A percentile compares a stretch with the other conserved stretches of the same genome.
Conservation (phyloP, 2,888 invertebrate species). For the Dichetophora obliterata region DNA sequence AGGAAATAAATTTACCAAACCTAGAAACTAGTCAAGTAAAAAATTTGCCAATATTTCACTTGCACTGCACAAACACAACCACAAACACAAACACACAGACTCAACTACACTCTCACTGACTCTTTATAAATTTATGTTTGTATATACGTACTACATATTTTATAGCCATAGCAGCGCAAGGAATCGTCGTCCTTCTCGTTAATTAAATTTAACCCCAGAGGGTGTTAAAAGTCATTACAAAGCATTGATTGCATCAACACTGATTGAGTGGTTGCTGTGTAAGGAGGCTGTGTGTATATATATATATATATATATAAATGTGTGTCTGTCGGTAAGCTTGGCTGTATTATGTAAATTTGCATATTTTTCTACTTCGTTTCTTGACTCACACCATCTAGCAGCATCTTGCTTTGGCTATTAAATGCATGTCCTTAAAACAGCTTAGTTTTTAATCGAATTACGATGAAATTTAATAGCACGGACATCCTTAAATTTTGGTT, state of each 20-base stretch:
- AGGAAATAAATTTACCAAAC: too few relatives aligned
- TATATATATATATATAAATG: too few relatives aligned
- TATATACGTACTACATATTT: too few relatives aligned
- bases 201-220: constrained; percentile 51
- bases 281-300: not conserved
- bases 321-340: not conserved
- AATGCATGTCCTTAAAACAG: constrained; percentile 10
- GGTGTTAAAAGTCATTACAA: constrained; percentile 51
- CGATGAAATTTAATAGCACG: constrained; percentile 3
- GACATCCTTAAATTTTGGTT: not conserved
- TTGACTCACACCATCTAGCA: not conserved
- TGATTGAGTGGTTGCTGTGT: constrained; percentile 34
- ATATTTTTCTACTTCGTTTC: not conserved
- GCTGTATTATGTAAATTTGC: not conserved
- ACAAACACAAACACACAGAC: not conserved
- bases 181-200: constrained; percentile 47
- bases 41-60: too few relatives aligned
- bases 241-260: constrained; percentile 46
- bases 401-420: not conserved
- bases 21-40: too few relatives aligned
- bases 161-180: too few relatives aligned
- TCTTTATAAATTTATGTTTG: too few relatives aligned
- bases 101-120: too few relatives aligned
- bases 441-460: constrained; percentile 27
- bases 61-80: too few relatives aligned